Base-by-base conservation (phyloP, 2,888 invertebrate species). In the Diarsia brunnea region DNA sequence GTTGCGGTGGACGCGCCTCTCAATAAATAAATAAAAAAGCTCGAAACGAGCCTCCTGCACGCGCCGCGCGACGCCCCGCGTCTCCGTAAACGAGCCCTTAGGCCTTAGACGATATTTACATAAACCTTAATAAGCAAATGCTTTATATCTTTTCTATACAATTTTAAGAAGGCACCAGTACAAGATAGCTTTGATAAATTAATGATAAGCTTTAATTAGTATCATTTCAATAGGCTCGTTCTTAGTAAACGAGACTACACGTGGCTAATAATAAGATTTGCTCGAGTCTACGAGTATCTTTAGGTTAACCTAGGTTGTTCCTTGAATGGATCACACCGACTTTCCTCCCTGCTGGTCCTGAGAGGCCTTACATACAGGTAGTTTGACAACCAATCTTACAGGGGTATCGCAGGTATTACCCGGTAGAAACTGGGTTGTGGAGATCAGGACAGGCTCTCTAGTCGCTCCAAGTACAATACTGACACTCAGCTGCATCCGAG, bases 91-190 rank as follows among this genome's bases (percentile, higher is more conserved):
- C n/a, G n/a, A n/a, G n/a, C n/a, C n/a, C n/a, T n/a, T n/a, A n/a
- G n/a, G n/a, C n/a, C n/a, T 78, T 69, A 75, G 53, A 49, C 38
- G 38, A 68, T 55, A 66, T 68, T 49, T 47, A 78, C 49, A 70
- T 63, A 76, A 79, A 63, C 24, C 38, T 10, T 61, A 79, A 73
- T 76, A 47, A 72, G 45, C 45, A 38, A 79, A 79, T 47, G 45
- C n/a, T 47, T 79, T 61, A 61, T 53, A 73, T 53, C 14, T 49
- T 24, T 63, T n/a, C 14, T 47, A 60, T 60, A 64, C 14, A 51
- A 24, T 64, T 73, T 51, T 58, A 38, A 45, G 49, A 43, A 53
- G 19, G 16, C 16, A 16, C 16, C 7, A 2, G 19, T 58, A 72
- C 12, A 16, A n/a, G 16, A 21, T 55, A 45, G 19, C 19, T 74